Percentiles rank a stretch among this genome's conserved stretches.
Evolutionary conservation across 2,888 invertebrate species (phyloP).

Genomic region (Lottia gigantea): DNA sequence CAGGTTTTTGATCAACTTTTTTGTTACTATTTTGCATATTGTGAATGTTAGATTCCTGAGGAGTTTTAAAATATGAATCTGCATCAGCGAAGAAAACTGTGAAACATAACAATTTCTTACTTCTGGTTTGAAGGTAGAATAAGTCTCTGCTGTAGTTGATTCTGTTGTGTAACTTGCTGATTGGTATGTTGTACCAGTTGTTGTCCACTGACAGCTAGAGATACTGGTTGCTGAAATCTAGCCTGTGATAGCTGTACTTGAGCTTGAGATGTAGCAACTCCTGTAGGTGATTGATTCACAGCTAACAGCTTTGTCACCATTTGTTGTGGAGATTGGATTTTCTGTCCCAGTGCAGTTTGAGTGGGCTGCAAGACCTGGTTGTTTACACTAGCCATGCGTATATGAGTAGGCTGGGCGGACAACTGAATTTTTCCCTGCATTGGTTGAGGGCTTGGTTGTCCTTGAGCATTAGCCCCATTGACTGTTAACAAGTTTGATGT

Average conservation of each 20-base stretch:
- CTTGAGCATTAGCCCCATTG: slow-evolving; percentile 38
- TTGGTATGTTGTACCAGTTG: slow-evolving; percentile 25
- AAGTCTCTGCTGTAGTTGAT: slow-evolving; percentile 25
- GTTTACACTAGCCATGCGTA: slow-evolving; percentile 18
- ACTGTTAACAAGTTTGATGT: slow-evolving; percentile 42
- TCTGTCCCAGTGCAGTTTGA: slow-evolving; percentile 27
- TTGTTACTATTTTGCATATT: too few relatives aligned
- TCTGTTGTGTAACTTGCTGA: slow-evolving; percentile 16
- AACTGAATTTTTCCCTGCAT: slow-evolving; percentile 49
- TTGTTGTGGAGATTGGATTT: slow-evolving; percentile 30
- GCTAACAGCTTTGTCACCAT: slow-evolving; percentile 51
- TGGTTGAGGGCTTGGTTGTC: slow-evolving; percentile 41
- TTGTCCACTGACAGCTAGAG: neutral
- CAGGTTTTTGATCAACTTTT: too few relatives aligned
- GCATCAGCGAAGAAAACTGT: too few relatives aligned
- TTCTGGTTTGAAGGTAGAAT: neutral
- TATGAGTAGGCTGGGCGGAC: slow-evolving; percentile 24
- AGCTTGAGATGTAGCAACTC: slow-evolving; percentile 41
- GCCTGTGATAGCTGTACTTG: slow-evolving; percentile 46
- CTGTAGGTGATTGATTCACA: slow-evolving; percentile 42
- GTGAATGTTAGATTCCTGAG: too few relatives aligned
- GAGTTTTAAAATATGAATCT: too few relatives aligned
- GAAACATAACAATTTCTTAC: neutral
- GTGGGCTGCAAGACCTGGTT: slow-evolving; percentile 32
- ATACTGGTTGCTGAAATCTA: slow-evolving; percentile 29